Evolutionary conservation across 2,797 vertebrate genomes (phyloP).

Genomic region (Remorina albescens): DNA sequence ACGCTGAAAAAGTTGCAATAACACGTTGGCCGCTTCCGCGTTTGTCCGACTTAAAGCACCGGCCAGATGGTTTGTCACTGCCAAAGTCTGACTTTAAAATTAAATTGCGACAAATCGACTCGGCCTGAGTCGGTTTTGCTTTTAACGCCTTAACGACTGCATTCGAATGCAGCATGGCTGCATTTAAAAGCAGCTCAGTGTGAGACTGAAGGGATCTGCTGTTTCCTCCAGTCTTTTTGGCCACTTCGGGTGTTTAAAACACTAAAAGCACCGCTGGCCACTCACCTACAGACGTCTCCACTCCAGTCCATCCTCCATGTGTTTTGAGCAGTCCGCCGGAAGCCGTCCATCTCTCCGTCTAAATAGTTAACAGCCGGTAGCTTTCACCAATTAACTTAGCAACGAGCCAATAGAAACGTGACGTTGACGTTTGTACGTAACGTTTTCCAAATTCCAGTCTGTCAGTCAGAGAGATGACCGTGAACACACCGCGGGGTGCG

Average conservation of each 20-base stretch:
- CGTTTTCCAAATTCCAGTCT: background rate
- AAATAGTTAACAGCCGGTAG: slow-evolving; percentile 71
- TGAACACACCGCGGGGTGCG: background rate
- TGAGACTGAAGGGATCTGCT: too few relatives aligned
- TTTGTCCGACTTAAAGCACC: too few relatives aligned
- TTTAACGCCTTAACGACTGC: background rate
- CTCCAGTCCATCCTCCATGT: slow-evolving; percentile 60
- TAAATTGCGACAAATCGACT: too few relatives aligned
- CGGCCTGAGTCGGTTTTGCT: too few relatives aligned
- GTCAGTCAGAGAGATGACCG: background rate
- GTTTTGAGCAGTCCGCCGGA: slow-evolving; percentile 36
- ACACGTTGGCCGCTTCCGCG: too few relatives aligned
- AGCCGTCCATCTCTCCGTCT: slow-evolving; percentile 23
- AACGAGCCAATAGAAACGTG: slow-evolving; percentile 62
- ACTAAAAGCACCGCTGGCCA: rapidly evolving
- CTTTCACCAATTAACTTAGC: slow-evolving; percentile 58
- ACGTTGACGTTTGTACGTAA: slow-evolving; percentile 33
- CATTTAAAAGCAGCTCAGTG: background rate
- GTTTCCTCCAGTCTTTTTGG: rapidly evolving
- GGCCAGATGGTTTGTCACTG: too few relatives aligned
- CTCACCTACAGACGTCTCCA: slow-evolving; percentile 81
- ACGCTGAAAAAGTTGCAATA: background rate
- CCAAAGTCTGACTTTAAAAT: background rate
- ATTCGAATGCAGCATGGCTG: rapidly evolving
- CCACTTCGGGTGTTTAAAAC: rapidly evolving